These are phyloP conservation scores for Hirtodrosophila confusa DNA, from an alignment of 2,888 invertebrate genomes.

Conservation along the genomic window DNA sequence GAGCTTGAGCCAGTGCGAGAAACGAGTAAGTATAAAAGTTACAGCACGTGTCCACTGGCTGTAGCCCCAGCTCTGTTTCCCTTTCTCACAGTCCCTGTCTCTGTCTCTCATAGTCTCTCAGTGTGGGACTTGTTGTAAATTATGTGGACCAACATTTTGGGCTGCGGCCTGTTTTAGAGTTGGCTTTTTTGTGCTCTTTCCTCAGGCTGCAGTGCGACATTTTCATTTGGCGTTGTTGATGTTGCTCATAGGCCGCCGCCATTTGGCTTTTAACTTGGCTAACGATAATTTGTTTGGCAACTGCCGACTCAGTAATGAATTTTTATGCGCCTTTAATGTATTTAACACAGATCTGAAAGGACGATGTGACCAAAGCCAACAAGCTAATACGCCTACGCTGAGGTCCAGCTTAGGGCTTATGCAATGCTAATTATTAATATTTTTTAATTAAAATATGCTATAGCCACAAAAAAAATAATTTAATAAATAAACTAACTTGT, in stretches of 20 bases:
- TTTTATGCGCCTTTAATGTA: constrained; percentile 76
- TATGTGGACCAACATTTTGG: constrained; percentile 50
- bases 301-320: constrained; percentile 74
- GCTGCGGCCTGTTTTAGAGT: constrained; percentile 8
- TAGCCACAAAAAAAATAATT: constrained; percentile 16
- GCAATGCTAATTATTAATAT: constrained; percentile 67
- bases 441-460: constrained; percentile 75
- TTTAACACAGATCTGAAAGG: constrained; percentile 67
- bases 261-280: constrained; percentile 69
- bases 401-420: constrained; percentile 12
- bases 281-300: constrained; percentile 80
- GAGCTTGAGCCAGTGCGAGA: constrained; percentile 28
- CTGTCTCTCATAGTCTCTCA: neutral
- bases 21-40: constrained; percentile 12
- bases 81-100: neutral
- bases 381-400: neutral
- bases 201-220: constrained; percentile 58
- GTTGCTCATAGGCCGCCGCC: constrained; percentile 42
- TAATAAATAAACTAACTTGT: constrained; percentile 36
- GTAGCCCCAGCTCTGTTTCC: neutral
- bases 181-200: constrained; percentile 18
- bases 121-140: constrained; percentile 24
- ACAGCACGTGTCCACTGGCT: constrained; percentile 35
- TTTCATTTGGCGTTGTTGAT: constrained; percentile 43
- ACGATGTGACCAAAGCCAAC: constrained; percentile 48